Percentiles rank a stretch among this genome's conserved stretches.
These are phyloP conservation scores for Itoplectis maculator DNA, from an alignment of 2,888 invertebrate genomes.

Conservation along the genomic window DNA sequence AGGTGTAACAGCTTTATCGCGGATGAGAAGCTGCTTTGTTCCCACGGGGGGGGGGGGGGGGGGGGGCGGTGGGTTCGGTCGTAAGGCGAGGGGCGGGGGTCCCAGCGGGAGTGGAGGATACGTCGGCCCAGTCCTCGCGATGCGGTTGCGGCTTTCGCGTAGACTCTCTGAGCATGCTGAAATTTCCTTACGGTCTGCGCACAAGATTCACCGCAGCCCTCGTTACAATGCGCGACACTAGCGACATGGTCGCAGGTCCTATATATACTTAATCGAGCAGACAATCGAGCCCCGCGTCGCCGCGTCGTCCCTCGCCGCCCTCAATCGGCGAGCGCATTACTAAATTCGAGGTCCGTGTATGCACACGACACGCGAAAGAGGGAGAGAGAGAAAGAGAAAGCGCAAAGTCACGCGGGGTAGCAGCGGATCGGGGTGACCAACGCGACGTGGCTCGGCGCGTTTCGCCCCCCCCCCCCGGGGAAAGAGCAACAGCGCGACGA, in stretches of 20 bases:
- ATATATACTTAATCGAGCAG: slow-evolving; percentile 37
- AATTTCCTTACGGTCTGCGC: neutral
- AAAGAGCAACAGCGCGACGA: neutral
- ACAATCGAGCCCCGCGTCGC: neutral
- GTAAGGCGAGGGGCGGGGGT: too few species aligned
- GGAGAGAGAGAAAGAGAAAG: neutral
- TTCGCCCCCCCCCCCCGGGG: too few species aligned
- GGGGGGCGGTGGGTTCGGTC: too few species aligned
- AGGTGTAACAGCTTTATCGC: slow-evolving; percentile 16
- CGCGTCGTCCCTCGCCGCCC: neutral
- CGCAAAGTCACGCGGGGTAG: too few species aligned
- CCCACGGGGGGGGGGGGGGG: neutral
- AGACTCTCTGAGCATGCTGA: too few species aligned
- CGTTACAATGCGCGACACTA: slow-evolving; percentile 14
- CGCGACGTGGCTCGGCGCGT: too few species aligned
- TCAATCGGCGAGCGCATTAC: neutral
- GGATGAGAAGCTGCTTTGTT: slow-evolving; percentile 30
- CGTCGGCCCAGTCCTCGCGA: neutral
- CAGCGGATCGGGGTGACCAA: too few species aligned
- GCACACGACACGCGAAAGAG: too few species aligned
- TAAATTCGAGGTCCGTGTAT: neutral
- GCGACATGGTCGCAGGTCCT: slow-evolving; percentile 25
- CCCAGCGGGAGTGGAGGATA: too few species aligned
- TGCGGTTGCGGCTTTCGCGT: neutral
- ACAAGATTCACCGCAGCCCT: slow-evolving; percentile 12